Evolutionary conservation across 2,797 vertebrate genomes (phyloP).

Genomic region (Gobionotothen gibberifrons): DNA sequence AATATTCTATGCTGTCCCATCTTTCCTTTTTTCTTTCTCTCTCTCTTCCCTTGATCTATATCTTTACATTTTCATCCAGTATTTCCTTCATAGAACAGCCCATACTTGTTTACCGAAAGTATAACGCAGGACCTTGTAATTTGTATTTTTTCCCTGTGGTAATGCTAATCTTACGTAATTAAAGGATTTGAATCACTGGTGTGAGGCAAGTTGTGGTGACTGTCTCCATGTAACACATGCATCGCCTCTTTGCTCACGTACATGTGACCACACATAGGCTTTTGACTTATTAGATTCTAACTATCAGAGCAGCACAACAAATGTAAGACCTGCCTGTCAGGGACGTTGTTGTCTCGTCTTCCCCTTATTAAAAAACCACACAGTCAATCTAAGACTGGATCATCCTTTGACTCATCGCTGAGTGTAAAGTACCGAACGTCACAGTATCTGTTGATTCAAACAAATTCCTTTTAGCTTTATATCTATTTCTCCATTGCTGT

Average conservation of each 20-base stretch:
- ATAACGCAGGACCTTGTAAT: background rate
- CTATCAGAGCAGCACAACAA: conserved; percentile 31
- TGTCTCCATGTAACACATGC: background rate
- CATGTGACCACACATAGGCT: conserved; percentile 1
- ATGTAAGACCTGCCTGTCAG: conserved; percentile 25
- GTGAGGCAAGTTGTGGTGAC: background rate
- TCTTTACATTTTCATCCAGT: too few species aligned
- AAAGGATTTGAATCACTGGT: background rate
- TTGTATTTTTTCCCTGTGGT: background rate
- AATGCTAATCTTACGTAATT: background rate
- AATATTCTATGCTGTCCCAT: too few species aligned
- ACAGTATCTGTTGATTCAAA: conserved; percentile 6
- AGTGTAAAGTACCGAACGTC: conserved; percentile 1
- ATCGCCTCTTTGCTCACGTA: background rate
- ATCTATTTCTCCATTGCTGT: background rate
- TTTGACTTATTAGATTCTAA: conserved; percentile 8
- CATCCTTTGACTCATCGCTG: conserved; percentile 54
- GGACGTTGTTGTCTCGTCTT: conserved; percentile 27
- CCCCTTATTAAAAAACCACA: conserved; percentile 52
- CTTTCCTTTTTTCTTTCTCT: too few species aligned
- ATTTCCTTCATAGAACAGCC: too few species aligned
- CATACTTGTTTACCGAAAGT: background rate
- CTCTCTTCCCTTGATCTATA: too few species aligned
- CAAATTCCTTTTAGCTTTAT: background rate
- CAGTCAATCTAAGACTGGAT: conserved; percentile 1